Percentiles rank a stretch among this genome's conserved stretches.
Evolutionary conservation across 37 sponge, comb jelly and placozoan genomes (phyloP).

Genomic region (Spongilla lacustris): DNA sequence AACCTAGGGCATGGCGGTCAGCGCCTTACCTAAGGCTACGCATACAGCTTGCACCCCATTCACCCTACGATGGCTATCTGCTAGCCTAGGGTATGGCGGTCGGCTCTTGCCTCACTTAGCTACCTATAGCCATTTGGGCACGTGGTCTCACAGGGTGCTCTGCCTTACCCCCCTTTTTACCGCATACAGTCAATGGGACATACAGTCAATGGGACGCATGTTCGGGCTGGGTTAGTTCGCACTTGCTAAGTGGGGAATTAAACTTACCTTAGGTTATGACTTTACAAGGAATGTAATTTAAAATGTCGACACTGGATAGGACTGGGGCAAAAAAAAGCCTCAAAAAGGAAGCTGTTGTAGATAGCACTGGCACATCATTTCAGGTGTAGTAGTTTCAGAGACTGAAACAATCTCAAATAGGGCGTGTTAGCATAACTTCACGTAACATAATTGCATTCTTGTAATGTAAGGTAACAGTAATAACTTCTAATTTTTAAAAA

Average conservation of each 20-base stretch:
- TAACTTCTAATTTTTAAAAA: too few relatives aligned
- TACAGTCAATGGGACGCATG: not conserved
- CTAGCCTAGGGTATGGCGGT: conserved; percentile 1
- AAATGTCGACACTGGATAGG: too few relatives aligned
- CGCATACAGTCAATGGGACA: not conserved
- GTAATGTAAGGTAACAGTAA: too few relatives aligned
- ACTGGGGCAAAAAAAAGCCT: too few relatives aligned
- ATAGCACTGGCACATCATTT: too few relatives aligned
- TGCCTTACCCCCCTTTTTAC: not conserved
- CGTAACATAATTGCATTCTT: too few relatives aligned
- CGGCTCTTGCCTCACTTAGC: conserved; percentile 1
- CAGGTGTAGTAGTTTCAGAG: too few relatives aligned
- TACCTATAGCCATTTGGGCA: conserved; percentile 1
- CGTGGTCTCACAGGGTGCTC: not conserved
- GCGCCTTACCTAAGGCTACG: not conserved
- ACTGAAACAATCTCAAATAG: too few relatives aligned
- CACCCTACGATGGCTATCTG: not conserved
- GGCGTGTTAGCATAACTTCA: too few relatives aligned
- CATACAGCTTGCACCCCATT: not conserved
- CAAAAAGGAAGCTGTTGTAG: too few relatives aligned
- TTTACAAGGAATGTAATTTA: too few relatives aligned
- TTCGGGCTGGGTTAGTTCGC: not conserved
- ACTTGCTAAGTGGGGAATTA: not conserved
- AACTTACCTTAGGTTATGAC: too few relatives aligned
- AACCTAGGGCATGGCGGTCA: conserved; percentile 1